Evolutionary conservation across 2,113 vertebrate genomes (phyloP), one percentile per base, ranked within the genome.

Genomic region (Chaetodon auriga): DNA sequence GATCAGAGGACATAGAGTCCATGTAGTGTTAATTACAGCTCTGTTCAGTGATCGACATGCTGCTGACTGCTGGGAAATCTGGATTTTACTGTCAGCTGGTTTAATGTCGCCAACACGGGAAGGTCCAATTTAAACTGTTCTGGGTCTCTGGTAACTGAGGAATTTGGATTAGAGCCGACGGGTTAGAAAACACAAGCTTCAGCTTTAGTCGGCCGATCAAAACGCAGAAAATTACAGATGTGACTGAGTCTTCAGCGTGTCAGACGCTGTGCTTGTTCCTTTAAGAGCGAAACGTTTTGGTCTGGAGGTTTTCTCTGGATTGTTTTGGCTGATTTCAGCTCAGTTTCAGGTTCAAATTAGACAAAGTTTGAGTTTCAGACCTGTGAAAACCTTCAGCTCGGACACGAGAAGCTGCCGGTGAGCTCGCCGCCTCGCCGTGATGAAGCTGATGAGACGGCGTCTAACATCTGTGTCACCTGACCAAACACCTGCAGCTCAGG

Each of bases 1-100:
- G 87, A 86, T 78, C 75, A 80, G 49, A 87, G 74, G 87, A 89
- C 73, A 48, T 19, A 0, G 15, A 45, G 62, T 71, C 53, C 54
- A 43, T 58, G 76, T 68, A 7, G 74, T 15, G 83, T 71, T 89
- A 81, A 90, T 89, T 71, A 85, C 49, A 70, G 43, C 51, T 73
- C 68, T 75, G 78, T 30, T 83, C 58, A 55, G 16, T 62, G 79
- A 86, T 68, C 35, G 63, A 83, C 83, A 54, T 16, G 65, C 51
- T 45, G 57, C 68, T 5, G 54, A 53, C 70, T 76, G 41, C 23
- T 68, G 61, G 66, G 46, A 70, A 38, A 60, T 76, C 49, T 30
- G 78, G 61, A 45, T 60, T 75, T 60, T 51, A 62, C 19, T 9
- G 14, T 54, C 45, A 23, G 55, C 55, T 13, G 49, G 45, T 66